Evolutionary conservation across 2,797 vertebrate species (phyloP).

Genomic region (Crotalus adamanteus): DNA sequence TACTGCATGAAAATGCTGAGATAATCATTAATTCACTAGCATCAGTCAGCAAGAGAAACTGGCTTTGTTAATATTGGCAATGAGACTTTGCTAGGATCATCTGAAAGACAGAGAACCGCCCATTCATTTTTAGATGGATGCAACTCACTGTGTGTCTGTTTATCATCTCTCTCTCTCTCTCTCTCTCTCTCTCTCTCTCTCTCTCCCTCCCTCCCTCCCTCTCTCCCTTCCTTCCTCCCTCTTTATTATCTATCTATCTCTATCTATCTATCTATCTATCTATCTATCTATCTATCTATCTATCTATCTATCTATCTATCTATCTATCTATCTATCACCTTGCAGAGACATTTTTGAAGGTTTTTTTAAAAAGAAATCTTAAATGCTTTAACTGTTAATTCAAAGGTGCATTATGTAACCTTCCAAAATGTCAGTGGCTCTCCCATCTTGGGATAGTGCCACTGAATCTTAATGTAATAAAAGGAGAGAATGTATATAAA

Average conservation of each 20-base stretch:
- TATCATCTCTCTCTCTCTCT: neutral
- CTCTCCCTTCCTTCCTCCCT: too few species aligned
- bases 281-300: too few species aligned
- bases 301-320: neutral
- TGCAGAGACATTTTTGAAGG: neutral
- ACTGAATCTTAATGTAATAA: neutral
- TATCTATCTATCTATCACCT: neutral
- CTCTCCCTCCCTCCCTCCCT: neutral
- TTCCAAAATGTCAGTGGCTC: neutral
- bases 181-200: neutral
- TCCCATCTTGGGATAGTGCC: neutral
- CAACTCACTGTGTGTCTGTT: neutral
- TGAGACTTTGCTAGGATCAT: neutral
- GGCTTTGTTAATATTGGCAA: neutral
- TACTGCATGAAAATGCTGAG: neutral
- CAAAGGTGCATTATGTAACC: neutral
- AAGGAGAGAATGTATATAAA: neutral
- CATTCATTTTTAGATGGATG: neutral
- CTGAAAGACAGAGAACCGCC: neutral
- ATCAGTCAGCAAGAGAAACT: neutral
- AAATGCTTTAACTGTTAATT: neutral
- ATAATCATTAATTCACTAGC: neutral
- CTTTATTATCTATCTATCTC: neutral
- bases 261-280: neutral
- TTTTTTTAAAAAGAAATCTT: neutral